Conservation (phyloP, 2,113 vertebrate species). For the Poicephalus gulielmi region DNA sequence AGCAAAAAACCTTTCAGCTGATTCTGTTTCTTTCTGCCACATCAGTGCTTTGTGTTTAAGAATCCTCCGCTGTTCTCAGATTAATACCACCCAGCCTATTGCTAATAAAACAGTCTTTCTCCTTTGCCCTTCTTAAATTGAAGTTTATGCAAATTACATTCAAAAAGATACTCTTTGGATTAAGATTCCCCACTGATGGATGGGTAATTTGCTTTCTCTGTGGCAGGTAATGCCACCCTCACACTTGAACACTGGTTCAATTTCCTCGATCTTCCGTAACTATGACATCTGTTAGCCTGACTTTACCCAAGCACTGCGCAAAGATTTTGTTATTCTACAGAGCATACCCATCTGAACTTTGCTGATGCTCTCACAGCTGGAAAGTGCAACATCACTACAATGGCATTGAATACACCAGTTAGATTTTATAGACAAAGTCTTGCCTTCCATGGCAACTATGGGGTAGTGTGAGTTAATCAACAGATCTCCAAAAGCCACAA, state of each 20-base stretch:
- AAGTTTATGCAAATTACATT: constrained; percentile 23
- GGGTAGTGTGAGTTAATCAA: background rate
- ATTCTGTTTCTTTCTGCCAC: background rate
- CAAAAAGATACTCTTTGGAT: background rate
- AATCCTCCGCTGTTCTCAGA: background rate
- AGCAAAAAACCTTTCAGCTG: background rate
- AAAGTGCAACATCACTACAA: background rate
- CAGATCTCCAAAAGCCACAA: background rate
- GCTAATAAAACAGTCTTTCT: constrained; percentile 35
- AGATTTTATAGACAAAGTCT: background rate
- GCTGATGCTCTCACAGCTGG: background rate
- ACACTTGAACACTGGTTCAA: background rate
- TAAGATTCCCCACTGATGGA: constrained; percentile 12
- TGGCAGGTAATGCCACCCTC: background rate
- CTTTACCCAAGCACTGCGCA: background rate
- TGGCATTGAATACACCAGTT: background rate
- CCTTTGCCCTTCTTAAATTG: constrained; percentile 22
- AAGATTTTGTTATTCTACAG: constrained; percentile 19
- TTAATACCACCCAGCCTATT: background rate
- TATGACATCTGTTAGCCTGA: constrained; percentile 21
- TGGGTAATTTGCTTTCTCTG: background rate
- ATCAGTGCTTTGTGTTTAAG: background rate
- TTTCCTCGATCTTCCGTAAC: constrained; percentile 10
- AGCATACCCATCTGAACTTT: background rate
- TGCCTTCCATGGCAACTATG: background rate